Base-by-base conservation (phyloP, 2,113 vertebrate genomes). In the Orthochromis malagaraziensis region DNA sequence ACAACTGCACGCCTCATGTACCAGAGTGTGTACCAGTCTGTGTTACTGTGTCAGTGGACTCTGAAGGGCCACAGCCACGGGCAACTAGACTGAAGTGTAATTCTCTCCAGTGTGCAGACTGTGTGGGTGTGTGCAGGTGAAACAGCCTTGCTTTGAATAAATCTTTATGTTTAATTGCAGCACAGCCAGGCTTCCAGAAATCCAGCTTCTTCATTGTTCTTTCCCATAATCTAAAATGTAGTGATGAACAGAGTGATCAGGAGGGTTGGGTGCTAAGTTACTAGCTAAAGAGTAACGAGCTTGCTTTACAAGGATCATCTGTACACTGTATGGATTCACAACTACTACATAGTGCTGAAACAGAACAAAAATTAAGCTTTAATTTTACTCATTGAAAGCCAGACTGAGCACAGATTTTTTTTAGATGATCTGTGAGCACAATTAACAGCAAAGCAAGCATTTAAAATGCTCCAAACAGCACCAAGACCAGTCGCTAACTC, bases 1-100 rank as follows among this genome's bases (percentile, higher is more conserved):
- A 88, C 84, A 68, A 65, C 81, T 60, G 68, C 83, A 49, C 13
- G 57, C 70, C 83, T 88, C 84, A 55, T 53, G 84, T 38, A 79
- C 16, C 73, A 84, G 45, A 63, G 81, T 83, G 88, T 57, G 79
- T 45, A 63, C 24, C 6, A 5, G 65, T 45, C 33, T 90, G 85
- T 79, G 81, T 88, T 49, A 55, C 84, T 83, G 82, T 91, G 89
- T 91, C 79, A 89, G 54, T 68, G 85, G 70, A 90, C 19, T 40
- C 26, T 26, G 79, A 84, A 29, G 9, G 81, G 35, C 57, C 45
- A 79, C 79, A 70, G 68, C 82, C 79, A 85, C 14, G 26, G 82
- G 77, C 70, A 42, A 42, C 35, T 16, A 24, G 63, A 65, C 33
- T 79, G 16, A 47, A 79, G 40, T 45, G 75, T 45, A 45, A 51